Conservation (phyloP, 2,113 vertebrate genomes). For the Aix galericulata region DNA sequence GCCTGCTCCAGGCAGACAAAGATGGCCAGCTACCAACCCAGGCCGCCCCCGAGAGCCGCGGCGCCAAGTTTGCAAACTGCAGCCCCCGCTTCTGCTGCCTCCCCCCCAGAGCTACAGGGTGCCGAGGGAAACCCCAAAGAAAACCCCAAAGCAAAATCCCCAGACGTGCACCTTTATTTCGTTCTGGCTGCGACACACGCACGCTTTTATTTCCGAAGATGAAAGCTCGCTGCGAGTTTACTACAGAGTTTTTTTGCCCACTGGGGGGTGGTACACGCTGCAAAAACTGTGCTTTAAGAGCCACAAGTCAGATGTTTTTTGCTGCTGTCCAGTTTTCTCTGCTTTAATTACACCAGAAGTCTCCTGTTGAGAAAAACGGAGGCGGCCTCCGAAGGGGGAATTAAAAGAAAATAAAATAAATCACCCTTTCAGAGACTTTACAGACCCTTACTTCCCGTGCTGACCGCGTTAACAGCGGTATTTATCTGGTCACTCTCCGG, state of each 20-base stretch:
- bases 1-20: slow-evolving; percentile 7
- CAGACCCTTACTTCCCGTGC: slow-evolving; percentile 45
- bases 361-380: slow-evolving; percentile 77
- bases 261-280: slow-evolving; percentile 96
- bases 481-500: slow-evolving; percentile 47
- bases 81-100: background rate
- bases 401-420: background rate
- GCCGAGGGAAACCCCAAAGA: background rate
- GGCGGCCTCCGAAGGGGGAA: slow-evolving; percentile 59
- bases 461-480: slow-evolving; percentile 48
- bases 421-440: slow-evolving; percentile 51
- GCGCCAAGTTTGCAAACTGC: slow-evolving; percentile 38
- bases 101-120: background rate
- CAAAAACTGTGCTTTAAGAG: slow-evolving; percentile 80
- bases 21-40: slow-evolving; percentile 41
- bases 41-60: slow-evolving; percentile 20
- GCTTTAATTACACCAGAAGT: slow-evolving; percentile 86
- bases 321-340: slow-evolving; percentile 80
- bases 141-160: background rate
- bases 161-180: slow-evolving; percentile 2
- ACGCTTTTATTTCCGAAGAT: slow-evolving; percentile 53
- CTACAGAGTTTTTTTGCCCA: slow-evolving; percentile 91
- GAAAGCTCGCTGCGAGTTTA: slow-evolving; percentile 81
- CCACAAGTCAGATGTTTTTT: slow-evolving; percentile 76
- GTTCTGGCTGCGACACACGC: background rate